Evolutionary conservation across 2,797 vertebrate genomes (phyloP), one percentile per base, ranked within the genome.

Genomic region (Garrulus glandarius): DNA sequence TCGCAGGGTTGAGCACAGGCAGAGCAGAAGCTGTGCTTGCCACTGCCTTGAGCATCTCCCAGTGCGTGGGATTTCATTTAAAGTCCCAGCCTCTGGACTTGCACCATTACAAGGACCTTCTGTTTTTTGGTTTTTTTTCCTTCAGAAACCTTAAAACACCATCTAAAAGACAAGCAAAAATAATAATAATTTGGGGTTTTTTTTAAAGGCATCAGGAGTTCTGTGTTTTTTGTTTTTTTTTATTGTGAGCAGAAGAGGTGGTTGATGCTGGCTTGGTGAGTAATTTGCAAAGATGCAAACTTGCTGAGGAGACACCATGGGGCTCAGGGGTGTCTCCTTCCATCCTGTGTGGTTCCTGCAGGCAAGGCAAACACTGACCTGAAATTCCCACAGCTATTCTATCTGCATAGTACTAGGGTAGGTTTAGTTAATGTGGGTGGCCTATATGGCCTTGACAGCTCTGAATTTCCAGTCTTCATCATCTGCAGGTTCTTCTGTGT

Each of bases 1-100:
- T 93, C 72, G 82, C 92, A 94, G 82, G 69, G 87, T 68, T 89
- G 84, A 95, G 79, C 72, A 91, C 91, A 89, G 76, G 93, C 95
- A 91, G 47, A 86, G 65, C 77, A 96, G 87, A 93, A 93, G 82
- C 84, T 89, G 69, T 59, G 72, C 93, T 82, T 0, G 1, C 80
- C 90, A 65, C 76, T 92, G 95, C 92, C 92, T 95, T 86, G 85
- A 97, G 96, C 93, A 88, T 92, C 83, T 94, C 76, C 76, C 39
- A 19, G 79, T 37, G 39, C 2, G 1, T 41, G 76, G 83, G 57
- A 68, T 94, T 95, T 95, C 94, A 93, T 94, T 93, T 95, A 81
- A 95, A 95, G 95, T 70, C 79, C 64, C 94, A 93, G 93, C 72
- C 87, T 84, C 91, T 85, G 76, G 68, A 89, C 76, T 92, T 2